Evolutionary conservation across 2,888 invertebrate genomes (phyloP).

Genomic region (Arrhopalites spinosus): DNA sequence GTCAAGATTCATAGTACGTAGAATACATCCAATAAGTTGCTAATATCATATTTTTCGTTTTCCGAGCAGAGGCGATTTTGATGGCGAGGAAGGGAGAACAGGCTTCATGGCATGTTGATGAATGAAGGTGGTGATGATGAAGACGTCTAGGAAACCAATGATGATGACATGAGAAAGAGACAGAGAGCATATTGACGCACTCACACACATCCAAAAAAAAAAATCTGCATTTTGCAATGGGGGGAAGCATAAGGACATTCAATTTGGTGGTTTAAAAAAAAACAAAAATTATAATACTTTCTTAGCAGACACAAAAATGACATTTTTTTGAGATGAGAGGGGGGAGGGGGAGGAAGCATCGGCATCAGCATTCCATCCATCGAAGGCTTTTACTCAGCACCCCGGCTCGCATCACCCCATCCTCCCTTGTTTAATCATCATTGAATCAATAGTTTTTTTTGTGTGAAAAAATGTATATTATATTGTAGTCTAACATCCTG

Average conservation of each 20-base stretch:
- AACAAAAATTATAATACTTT: constrained; percentile 1
- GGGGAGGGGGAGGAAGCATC: too few relatives aligned
- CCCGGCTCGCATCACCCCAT: too few relatives aligned
- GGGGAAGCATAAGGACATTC: constrained; percentile 6
- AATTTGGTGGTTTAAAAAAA: not conserved
- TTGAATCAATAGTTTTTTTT: too few relatives aligned
- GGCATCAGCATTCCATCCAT: too few relatives aligned
- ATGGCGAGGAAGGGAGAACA: constrained; percentile 44
- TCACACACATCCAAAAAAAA: not conserved
- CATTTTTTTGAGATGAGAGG: too few relatives aligned
- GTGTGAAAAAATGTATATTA: too few relatives aligned
- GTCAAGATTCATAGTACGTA: not conserved
- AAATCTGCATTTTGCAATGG: not conserved
- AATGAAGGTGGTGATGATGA: constrained; percentile 19
- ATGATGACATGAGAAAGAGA: constrained; percentile 15
- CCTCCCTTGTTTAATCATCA: too few relatives aligned
- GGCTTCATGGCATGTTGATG: constrained; percentile 38
- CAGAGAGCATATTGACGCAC: not conserved
- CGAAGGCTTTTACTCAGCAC: too few relatives aligned
- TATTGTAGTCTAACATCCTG: too few relatives aligned
- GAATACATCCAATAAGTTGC: not conserved
- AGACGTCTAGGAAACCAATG: constrained; percentile 12
- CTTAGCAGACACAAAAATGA: too few relatives aligned
- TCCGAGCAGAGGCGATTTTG: constrained; percentile 56
- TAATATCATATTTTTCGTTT: constrained; percentile 33